A percentile compares a stretch with the other conserved stretches of the same genome.
Conservation (phyloP, 2,797 vertebrate genomes). For the Pipistrellus pipistrellus region DNA sequence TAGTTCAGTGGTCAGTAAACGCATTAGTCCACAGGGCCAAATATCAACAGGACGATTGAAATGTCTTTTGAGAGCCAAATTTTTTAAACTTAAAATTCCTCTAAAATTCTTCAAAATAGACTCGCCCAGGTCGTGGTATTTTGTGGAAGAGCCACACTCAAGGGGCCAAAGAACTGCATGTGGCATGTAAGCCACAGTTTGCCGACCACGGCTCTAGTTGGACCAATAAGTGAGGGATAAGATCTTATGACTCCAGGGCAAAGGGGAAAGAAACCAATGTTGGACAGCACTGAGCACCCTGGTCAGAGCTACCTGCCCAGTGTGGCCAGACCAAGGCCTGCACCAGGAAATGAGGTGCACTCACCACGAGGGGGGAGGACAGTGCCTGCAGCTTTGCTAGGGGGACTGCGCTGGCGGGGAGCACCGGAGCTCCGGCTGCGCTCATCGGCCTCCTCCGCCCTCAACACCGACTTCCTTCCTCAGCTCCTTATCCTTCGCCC, state of each 20-base stretch:
- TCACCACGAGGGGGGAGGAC: not conserved
- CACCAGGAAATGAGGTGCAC: not conserved
- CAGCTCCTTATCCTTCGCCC: constrained; percentile 81
- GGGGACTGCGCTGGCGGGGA: not conserved
- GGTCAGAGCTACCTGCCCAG: not conserved
- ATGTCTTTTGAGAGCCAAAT: no score
- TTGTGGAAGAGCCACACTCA: no score
- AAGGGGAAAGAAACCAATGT: not conserved
- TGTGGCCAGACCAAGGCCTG: not conserved
- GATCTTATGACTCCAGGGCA: not conserved
- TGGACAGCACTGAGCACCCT: not conserved
- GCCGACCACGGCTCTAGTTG: not conserved
- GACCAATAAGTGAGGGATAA: not conserved
- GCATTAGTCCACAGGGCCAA: no score
- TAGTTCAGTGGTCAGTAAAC: not conserved
- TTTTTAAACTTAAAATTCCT: no score
- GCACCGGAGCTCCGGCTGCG: not conserved
- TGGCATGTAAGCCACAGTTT: no score
- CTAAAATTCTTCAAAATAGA: no score
- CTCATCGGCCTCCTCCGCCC: not conserved
- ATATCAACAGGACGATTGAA: no score
- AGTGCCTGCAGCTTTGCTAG: not conserved
- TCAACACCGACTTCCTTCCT: constrained; percentile 2
- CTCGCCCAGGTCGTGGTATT: no score
- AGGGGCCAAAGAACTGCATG: no score